Percentiles rank a stretch among this genome's conserved stretches.
phyloP scores from a whole-genome alignment of 2,113 vertebrate species.

The Anhinga rufa region DNA sequence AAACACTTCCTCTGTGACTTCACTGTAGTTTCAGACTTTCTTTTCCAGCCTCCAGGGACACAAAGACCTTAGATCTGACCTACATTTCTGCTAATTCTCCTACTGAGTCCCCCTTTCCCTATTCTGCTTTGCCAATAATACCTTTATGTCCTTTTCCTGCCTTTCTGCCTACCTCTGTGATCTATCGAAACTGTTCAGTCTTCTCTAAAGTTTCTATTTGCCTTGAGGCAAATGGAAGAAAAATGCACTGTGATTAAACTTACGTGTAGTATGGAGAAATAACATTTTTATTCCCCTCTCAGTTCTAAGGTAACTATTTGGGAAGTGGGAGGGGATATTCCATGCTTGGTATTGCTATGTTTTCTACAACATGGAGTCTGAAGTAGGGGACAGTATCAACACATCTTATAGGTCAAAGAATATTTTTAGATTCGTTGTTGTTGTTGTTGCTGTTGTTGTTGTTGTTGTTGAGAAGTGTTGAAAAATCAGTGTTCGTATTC shows the following conservation, averaged over 20 bases:
- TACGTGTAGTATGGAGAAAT: neutral
- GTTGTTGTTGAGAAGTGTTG: neutral
- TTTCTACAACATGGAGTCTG: neutral
- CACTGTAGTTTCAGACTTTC: neutral
- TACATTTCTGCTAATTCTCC: slow-evolving; percentile 6
- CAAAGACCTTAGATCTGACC: neutral
- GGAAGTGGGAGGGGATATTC: neutral
- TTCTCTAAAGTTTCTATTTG: slow-evolving; percentile 28
- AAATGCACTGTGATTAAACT: slow-evolving; percentile 26
- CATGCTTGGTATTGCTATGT: neutral
- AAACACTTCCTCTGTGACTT: neutral
- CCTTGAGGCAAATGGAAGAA: slow-evolving; percentile 41
- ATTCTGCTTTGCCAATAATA: slow-evolving; percentile 8
- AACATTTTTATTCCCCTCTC: slow-evolving; percentile 23
- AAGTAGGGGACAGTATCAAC: neutral
- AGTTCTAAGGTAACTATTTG: neutral
- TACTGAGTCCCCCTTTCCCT: neutral
- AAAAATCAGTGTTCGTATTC: neutral
- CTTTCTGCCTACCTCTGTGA: neutral
- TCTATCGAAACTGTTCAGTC: neutral
- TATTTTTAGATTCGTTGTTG: neutral
- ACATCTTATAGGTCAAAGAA: neutral
- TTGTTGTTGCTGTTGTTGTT: neutral
- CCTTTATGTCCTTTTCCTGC: neutral
- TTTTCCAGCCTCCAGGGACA: neutral